Evolutionary conservation across 1,140 invertebrate genomes (phyloP), one percentile per base, ranked within the genome.

Genomic region (Coelopa frigida): DNA sequence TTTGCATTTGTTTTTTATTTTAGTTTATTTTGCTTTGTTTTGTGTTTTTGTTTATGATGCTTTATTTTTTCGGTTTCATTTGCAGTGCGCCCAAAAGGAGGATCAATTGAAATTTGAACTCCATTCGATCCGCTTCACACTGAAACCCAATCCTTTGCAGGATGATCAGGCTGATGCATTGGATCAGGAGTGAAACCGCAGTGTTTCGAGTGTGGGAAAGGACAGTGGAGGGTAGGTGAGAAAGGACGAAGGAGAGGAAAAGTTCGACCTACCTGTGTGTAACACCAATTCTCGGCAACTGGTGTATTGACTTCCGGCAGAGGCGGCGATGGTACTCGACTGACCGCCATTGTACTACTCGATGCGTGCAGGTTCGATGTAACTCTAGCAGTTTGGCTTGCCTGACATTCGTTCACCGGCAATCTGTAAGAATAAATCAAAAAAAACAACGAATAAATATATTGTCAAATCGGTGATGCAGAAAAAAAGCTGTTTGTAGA

Each of bases 251-350:
- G 6, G 27, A 2, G 3, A 41, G 6, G 14, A 17, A 11, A 23
- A 41, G 22, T 20, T 11, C 2, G 15, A 70, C 72, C 75, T 74
- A 93, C 89, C 85, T 93, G 89, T 68, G 90, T 94, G 70, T 93
- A 93, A 80, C 89, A 94, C 90, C 90, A 94, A 75, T 93, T 94
- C 73, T 94, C 90, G 35, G 89, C 89, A 49, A 94, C 89, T 58
- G 89, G 89, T 61, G 89, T 92, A 75, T 89, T 89, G 67, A 85
- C 85, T 82, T 92, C 89, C 67, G 86, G 84, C 60, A 89, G 81
- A 59, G 85, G 84, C 68, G 89, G 89, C 76, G 85, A 89, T 56
- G 89, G 87, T 67, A 91, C 88, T 62, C 89, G 82, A 72, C 87
- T 89, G 70, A 91, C 85, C 73, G 87, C 87, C 87, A 90, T 90